Percentiles rank a stretch among this genome's conserved stretches.
Evolutionary conservation across 53 echinoderm and acorn worm species (phyloP).

Genomic region (Luidia sarsii): DNA sequence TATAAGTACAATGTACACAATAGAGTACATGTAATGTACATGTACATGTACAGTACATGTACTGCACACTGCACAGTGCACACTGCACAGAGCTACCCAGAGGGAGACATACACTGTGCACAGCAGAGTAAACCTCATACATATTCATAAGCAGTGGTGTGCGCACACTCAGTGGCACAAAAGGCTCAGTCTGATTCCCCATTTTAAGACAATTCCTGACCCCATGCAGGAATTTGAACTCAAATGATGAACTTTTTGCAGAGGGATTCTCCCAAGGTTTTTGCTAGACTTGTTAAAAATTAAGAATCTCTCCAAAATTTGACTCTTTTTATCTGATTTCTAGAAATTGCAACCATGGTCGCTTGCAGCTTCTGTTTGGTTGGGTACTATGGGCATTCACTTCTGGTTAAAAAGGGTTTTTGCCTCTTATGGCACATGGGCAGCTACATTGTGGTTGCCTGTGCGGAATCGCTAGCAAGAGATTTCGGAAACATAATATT

Average conservation of each 20-base stretch:
- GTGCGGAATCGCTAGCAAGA: slow-evolving; percentile 99
- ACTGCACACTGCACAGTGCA: too few relatives aligned
- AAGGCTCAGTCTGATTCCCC: not conserved
- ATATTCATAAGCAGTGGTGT: slow-evolving; percentile 27
- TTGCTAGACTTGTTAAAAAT: not conserved
- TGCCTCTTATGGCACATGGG: slow-evolving; percentile 77
- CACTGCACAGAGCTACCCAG: not conserved
- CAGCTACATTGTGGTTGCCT: slow-evolving; percentile 44
- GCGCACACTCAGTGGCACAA: too few relatives aligned
- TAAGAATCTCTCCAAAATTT: not conserved
- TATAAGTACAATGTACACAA: too few relatives aligned
- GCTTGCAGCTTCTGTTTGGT: too few relatives aligned
- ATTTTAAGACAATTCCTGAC: not conserved
- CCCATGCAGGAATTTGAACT: not conserved
- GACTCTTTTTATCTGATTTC: too few relatives aligned
- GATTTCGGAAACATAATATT: slow-evolving; percentile 99
- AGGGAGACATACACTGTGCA: slow-evolving; percentile 21
- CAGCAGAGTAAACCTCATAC: not conserved
- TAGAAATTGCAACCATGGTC: not conserved
- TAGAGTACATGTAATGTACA: too few relatives aligned
- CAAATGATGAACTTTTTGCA: not conserved
- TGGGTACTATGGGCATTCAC: too few relatives aligned
- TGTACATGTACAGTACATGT: too few relatives aligned
- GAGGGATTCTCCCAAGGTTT: not conserved
- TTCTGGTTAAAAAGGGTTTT: slow-evolving; percentile 79